Base-by-base conservation (phyloP, 37 sponge, comb jelly and placozoan species). In the Bolinopsis microptera region DNA sequence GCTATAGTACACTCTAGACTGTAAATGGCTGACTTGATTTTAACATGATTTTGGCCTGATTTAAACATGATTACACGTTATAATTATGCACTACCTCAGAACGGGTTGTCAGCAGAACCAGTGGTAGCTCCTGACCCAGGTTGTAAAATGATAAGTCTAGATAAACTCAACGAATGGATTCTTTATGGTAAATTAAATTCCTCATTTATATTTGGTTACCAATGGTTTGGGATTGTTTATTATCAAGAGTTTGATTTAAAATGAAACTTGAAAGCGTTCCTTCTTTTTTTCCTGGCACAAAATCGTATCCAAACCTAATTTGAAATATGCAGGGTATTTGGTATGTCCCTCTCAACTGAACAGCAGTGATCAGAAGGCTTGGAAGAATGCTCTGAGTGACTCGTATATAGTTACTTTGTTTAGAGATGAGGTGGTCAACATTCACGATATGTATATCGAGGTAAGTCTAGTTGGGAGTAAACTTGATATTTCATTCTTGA, bases 351-450 rank as follows among this genome's bases (percentile, higher is more conserved):
- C 90, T 41, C 90, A 86, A 41, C 41, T 86, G 61, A 86, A 41
- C 30, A 86, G 61, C 61, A 41, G 90, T 39, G 90, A 86, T 86
- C 90, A 86, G 61, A 39, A 41, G 3, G 41, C 61, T 0, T 95
- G 96, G 96, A 96, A 96, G 92, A 94, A 93, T n/a, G 96, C 98
- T 0, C 93, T 98, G 0, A 94, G 93, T 28, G 98, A 97, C 93
- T 95, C 96, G 18, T 97, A 95, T 76, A 94, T 83, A 13, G 72
- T 97, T 27, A 93, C 95, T 0, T 93, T 97, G 22, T 94, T 70
- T 38, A 93, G 94, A 38, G 94, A 94, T 61, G 94, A 94, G 32
- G 93, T 69, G 16, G 90, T 86, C 61, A 86, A 86, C 30, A 86
- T 86, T 40, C 90, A 86, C 48, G 61, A 0, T 39, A 35, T 86